These are phyloP conservation scores for Tachycineta bicolor DNA, from an alignment of 2,113 vertebrate species.

Conservation along the genomic window DNA sequence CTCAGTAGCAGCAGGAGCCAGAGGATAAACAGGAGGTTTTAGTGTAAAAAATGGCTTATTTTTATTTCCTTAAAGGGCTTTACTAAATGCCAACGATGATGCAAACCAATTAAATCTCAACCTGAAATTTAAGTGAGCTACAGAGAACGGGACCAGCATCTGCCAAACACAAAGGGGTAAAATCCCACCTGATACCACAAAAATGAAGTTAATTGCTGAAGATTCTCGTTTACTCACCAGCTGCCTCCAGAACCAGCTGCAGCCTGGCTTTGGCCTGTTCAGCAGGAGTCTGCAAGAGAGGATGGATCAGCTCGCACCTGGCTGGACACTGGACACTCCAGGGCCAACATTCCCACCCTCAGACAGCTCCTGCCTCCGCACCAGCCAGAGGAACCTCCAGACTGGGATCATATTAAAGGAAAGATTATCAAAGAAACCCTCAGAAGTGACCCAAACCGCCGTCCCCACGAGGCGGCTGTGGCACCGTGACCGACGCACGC, in stretches of 20 bases:
- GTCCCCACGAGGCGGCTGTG: accelerated
- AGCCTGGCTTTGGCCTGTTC: constrained; percentile 94
- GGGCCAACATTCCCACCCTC: accelerated
- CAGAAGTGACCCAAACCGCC: accelerated
- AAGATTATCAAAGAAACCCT: accelerated
- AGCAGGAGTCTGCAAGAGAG: constrained; percentile 86
- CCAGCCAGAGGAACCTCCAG: neutral
- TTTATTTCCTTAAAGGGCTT: neutral
- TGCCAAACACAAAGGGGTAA: neutral
- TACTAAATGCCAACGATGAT: accelerated
- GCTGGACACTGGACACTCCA: accelerated
- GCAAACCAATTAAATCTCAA: neutral
- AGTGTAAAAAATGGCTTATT: neutral
- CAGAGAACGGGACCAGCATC: neutral
- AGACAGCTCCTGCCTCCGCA: accelerated
- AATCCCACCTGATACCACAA: neutral
- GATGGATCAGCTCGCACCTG: neutral
- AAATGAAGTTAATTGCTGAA: neutral
- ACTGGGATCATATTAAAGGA: accelerated
- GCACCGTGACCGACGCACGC: accelerated
- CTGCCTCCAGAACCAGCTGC: constrained; percentile 93
- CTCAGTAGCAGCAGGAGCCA: neutral
- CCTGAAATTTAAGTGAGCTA: neutral
- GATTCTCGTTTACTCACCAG: constrained; percentile 76
- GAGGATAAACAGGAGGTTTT: neutral